Conservation (phyloP, 2,888 invertebrate genomes). For the Spisula solida region DNA sequence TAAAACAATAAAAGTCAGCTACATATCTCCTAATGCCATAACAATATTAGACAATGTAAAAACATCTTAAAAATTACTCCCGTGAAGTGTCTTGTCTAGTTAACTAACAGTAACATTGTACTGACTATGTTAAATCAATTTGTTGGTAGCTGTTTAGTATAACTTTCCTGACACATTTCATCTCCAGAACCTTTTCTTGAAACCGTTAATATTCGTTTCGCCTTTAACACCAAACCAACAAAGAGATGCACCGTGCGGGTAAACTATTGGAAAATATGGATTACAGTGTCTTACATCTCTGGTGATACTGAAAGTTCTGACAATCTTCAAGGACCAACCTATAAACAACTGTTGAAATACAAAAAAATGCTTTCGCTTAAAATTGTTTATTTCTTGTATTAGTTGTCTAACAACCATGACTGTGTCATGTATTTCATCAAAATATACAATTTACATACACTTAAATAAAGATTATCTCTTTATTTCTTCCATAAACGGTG, state of each 20-base stretch:
- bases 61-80: background rate
- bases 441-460: too few relatives aligned
- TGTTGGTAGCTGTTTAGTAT: background rate
- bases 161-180: background rate
- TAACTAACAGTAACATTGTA: background rate
- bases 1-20: too few relatives aligned
- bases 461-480: too few relatives aligned
- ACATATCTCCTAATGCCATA: background rate
- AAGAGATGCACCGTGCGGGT: background rate
- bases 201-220: background rate
- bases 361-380: background rate
- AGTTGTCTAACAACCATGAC: background rate
- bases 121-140: background rate
- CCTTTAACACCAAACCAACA: background rate
- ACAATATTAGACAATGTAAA: background rate
- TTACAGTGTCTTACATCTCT: background rate
- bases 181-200: background rate
- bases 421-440: background rate
- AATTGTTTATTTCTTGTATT: background rate
- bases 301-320: background rate
- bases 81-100: constrained; percentile 1
- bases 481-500: background rate
- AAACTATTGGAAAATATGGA: constrained; percentile 16
- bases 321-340: background rate
- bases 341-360: background rate